Evolutionary conservation across 2,888 invertebrate genomes (phyloP).

Genomic region (Opisthograptis luteolata): DNA sequence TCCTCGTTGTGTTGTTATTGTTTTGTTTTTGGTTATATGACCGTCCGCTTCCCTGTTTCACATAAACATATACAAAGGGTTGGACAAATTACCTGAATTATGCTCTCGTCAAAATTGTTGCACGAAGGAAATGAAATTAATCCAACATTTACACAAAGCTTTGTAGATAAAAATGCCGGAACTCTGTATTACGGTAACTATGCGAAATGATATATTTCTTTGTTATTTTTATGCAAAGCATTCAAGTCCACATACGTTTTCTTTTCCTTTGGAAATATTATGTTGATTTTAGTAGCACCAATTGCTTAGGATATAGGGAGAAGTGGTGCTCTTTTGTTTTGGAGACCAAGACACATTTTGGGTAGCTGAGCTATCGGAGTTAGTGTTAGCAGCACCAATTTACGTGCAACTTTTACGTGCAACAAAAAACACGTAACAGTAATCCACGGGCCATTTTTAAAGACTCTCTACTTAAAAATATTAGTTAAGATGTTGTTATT

Average conservation of each 20-base stretch:
- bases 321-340: no score
- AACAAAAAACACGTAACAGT: neutral
- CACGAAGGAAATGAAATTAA: conserved; percentile 51
- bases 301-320: no score
- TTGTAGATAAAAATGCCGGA: conserved; percentile 50
- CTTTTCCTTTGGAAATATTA: conserved; percentile 25
- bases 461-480: conserved; percentile 43
- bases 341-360: no score
- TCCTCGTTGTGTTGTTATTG: no score
- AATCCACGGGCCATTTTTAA: neutral
- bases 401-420: neutral
- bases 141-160: conserved; percentile 51
- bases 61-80: conserved; percentile 28
- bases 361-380: no score
- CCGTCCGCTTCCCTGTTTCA: no score
- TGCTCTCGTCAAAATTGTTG: conserved; percentile 42
- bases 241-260: conserved; percentile 36
- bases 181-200: conserved; percentile 48
- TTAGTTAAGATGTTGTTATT: conserved; percentile 70
- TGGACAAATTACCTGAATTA: conserved; percentile 33
- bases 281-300: conserved; percentile 15
- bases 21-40: no score
- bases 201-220: conserved; percentile 31
- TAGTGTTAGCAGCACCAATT: no score
- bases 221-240: conserved; percentile 43